Evolutionary conservation across 2,113 vertebrate species (phyloP).

Genomic region (Myiozetetes cayanensis): DNA sequence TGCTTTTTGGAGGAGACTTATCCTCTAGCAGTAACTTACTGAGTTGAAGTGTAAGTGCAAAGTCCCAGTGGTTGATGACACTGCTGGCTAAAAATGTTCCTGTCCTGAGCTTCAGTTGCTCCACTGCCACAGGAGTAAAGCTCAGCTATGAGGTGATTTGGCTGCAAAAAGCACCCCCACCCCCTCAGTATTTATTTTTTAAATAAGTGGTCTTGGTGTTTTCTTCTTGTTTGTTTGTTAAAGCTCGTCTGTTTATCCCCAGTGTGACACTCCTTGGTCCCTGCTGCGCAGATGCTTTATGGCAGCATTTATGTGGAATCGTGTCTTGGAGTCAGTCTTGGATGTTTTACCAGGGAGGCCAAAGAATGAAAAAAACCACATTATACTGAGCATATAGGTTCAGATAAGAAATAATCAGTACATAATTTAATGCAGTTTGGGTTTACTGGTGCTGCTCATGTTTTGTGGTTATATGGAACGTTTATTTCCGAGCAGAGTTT

Average conservation of each 20-base stretch:
- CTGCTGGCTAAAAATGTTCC: background rate
- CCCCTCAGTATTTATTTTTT: background rate
- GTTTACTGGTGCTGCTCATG: background rate
- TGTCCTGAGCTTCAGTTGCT: background rate
- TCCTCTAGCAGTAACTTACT: background rate
- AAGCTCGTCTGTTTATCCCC: background rate
- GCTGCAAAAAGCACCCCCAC: background rate
- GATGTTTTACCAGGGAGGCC: background rate
- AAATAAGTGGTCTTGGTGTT: accelerated
- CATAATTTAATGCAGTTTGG: background rate
- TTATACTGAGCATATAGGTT: background rate
- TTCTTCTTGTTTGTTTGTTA: background rate
- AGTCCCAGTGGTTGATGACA: background rate
- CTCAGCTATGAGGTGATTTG: background rate
- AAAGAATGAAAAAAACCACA: background rate
- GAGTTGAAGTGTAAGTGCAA: background rate
- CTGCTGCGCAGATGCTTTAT: too few relatives aligned
- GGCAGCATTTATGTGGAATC: background rate
- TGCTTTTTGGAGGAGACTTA: background rate
- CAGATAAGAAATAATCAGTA: background rate
- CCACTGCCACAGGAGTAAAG: background rate
- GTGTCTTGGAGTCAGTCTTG: background rate
- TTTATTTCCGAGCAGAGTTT: background rate
- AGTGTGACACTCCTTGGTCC: background rate
- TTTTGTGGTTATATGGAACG: background rate